phyloP scores from a whole-genome alignment of 2,113 vertebrate species.

The Clarias gariepinus region DNA sequence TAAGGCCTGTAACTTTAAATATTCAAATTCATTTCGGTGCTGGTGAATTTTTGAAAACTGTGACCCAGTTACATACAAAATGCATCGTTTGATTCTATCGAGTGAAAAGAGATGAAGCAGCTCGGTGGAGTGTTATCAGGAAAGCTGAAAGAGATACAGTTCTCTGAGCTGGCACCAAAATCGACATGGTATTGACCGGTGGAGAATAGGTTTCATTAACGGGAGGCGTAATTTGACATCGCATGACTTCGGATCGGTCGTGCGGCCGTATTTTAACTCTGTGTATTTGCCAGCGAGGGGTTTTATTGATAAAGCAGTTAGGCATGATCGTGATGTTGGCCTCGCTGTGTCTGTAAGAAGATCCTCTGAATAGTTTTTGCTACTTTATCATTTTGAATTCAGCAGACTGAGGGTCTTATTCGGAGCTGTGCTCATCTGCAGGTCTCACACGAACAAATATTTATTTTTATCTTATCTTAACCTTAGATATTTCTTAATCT shows the following conservation, averaged over 20 bases:
- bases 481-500: neutral
- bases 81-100: slow-evolving; percentile 15
- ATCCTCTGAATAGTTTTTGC: slow-evolving; percentile 16
- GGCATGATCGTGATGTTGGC: slow-evolving; percentile 34
- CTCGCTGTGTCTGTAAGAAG: slow-evolving; percentile 13
- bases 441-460: neutral
- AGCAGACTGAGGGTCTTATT: neutral
- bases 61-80: slow-evolving; percentile 43
- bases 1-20: slow-evolving; percentile 22
- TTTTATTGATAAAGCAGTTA: slow-evolving; percentile 31
- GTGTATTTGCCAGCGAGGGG: slow-evolving; percentile 18
- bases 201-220: slow-evolving; percentile 35
- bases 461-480: neutral
- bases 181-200: slow-evolving; percentile 25
- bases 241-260: slow-evolving; percentile 15
- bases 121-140: slow-evolving; percentile 5
- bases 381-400: neutral
- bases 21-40: slow-evolving; percentile 9
- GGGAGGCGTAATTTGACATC: slow-evolving; percentile 22
- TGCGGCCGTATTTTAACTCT: slow-evolving; percentile 15
- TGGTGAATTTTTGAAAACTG: slow-evolving; percentile 25
- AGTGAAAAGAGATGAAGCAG: slow-evolving; percentile 34
- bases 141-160: slow-evolving; percentile 22
- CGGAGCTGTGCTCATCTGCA: neutral
- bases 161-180: slow-evolving; percentile 25